These are phyloP conservation scores for Astreopora myriophthalma DNA, from an alignment of 64 coral and sea anemone species.

Conservation along the genomic window DNA sequence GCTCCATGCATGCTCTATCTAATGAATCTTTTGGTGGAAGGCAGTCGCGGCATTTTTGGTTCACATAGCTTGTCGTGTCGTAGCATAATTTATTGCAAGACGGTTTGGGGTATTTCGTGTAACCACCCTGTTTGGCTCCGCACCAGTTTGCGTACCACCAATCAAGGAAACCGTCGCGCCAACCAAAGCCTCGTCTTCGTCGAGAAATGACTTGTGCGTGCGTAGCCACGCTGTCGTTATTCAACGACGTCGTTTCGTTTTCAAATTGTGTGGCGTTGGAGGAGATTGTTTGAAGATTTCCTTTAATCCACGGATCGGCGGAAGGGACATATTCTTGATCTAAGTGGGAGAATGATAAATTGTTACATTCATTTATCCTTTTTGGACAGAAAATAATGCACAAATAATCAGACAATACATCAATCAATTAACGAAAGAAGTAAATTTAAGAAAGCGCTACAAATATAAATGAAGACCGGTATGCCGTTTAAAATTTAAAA, in stretches of 20 bases:
- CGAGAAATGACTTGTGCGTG: not conserved
- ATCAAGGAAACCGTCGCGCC: not conserved
- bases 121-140: constrained; percentile 38
- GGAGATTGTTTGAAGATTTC: not conserved
- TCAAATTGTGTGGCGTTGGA: not conserved
- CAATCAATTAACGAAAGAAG: too few relatives aligned
- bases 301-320: not conserved
- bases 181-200: constrained; percentile 3
- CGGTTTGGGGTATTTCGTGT: not conserved
- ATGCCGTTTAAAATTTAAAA: too few relatives aligned
- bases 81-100: not conserved
- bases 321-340: not conserved
- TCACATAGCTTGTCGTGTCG: constrained; percentile 22
- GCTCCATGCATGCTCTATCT: constrained; percentile 55
- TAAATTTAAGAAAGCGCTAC: too few relatives aligned
- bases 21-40: constrained; percentile 42
- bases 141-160: constrained; percentile 76
- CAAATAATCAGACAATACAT: too few relatives aligned
- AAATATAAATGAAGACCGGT: too few relatives aligned
- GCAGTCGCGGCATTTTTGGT: constrained; percentile 9
- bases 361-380: not conserved
- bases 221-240: not conserved
- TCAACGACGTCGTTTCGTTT: not conserved
- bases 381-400: too few relatives aligned
- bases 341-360: not conserved